A percentile compares a stretch with the other conserved stretches of the same genome.
Evolutionary conservation across 2,888 invertebrate species (phyloP).

Genomic region (Gymnoscelis rufifasciata): DNA sequence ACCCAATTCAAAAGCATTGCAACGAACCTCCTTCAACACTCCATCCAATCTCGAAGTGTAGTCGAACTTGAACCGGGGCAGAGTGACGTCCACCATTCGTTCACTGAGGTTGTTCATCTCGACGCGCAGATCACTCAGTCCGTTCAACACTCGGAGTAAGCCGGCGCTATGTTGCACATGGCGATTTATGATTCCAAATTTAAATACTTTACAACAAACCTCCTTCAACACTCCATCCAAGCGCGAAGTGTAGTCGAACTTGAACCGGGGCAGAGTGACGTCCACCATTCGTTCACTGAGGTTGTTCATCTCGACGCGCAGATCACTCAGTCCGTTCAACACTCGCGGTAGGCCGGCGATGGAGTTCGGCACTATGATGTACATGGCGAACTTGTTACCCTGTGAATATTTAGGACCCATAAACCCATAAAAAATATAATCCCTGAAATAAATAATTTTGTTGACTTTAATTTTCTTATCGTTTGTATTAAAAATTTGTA

Average conservation of each 20-base stretch:
- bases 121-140: slow-evolving; percentile 77
- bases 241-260: slow-evolving; percentile 83
- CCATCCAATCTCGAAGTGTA: slow-evolving; percentile 81
- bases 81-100: slow-evolving; percentile 78
- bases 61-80: slow-evolving; percentile 88
- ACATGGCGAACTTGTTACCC: slow-evolving; percentile 87
- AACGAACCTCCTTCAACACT: slow-evolving; percentile 78
- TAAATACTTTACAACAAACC: slow-evolving; percentile 53
- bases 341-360: slow-evolving; percentile 81
- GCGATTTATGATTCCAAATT: too few relatives aligned
- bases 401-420: slow-evolving; percentile 48
- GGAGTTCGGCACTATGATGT: slow-evolving; percentile 83
- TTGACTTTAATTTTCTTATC: too few relatives aligned
- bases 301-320: slow-evolving; percentile 78
- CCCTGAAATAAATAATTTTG: too few relatives aligned
- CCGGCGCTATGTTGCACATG: slow-evolving; percentile 84
- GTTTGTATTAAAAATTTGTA: too few relatives aligned
- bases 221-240: slow-evolving; percentile 80
- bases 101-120: slow-evolving; percentile 80
- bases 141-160: slow-evolving; percentile 77
- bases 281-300: slow-evolving; percentile 81
- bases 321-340: slow-evolving; percentile 74
- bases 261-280: slow-evolving; percentile 85
- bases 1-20: neutral
- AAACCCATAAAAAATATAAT: too few relatives aligned